Evolutionary conservation across 2,113 vertebrate genomes (phyloP).

Genomic region (Bufo bufo): DNA sequence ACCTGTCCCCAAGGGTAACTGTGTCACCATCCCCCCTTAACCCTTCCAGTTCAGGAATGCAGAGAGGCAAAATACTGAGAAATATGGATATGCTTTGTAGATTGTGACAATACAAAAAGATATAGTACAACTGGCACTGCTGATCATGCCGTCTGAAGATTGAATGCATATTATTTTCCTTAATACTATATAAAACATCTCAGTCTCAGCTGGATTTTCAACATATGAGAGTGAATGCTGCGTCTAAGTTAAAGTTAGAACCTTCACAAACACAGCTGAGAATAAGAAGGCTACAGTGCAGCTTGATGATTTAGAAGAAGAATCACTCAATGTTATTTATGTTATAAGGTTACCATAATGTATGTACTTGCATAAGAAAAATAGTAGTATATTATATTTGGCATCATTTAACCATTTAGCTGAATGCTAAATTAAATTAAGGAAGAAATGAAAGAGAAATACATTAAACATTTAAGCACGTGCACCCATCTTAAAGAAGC

Average conservation of each 20-base stretch:
- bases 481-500: too few species aligned
- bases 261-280: background rate
- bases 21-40: conserved; percentile 47
- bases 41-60: background rate
- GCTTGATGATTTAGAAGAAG: background rate
- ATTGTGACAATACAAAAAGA: background rate
- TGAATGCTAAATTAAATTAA: too few species aligned
- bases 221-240: background rate
- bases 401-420: too few species aligned
- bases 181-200: background rate
- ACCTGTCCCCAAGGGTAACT: conserved; percentile 52
- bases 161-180: conserved; percentile 4
- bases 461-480: too few species aligned
- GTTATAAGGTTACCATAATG: background rate
- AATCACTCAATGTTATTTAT: background rate
- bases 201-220: background rate
- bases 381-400: background rate
- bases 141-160: background rate
- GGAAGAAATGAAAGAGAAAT: too few species aligned
- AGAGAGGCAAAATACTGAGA: background rate
- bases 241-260: background rate
- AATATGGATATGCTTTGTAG: background rate
- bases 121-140: background rate
- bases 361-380: background rate
- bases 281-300: background rate